Conservation (phyloP, 2,888 invertebrate genomes). For the Pristionchus exspectatus region DNA sequence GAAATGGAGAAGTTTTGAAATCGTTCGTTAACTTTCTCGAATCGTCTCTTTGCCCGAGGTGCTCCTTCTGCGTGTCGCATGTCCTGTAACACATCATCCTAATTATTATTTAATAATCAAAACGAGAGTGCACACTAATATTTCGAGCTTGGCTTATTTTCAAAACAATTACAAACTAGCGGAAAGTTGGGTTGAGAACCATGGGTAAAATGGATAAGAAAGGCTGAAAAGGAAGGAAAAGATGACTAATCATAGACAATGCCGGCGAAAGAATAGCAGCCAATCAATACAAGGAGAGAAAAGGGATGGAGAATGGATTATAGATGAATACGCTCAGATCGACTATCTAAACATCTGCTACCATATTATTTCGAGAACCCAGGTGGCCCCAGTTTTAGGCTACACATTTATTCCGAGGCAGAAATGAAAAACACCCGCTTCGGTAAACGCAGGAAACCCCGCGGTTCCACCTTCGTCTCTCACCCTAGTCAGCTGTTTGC, state of each 20-base stretch:
- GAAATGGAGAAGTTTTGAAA: conserved; percentile 41
- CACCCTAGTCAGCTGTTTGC: conserved; percentile 39
- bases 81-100: not conserved
- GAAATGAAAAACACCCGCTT: not conserved
- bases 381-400: conserved; percentile 16
- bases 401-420: not conserved
- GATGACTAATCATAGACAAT: conserved; percentile 47
- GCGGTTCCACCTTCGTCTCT: not conserved
- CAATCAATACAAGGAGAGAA: conserved; percentile 2
- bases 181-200: not conserved
- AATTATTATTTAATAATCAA: not conserved
- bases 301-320: not conserved
- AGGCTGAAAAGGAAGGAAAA: not conserved
- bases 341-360: conserved; percentile 46
- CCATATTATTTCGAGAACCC: not conserved
- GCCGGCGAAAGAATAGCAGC: not conserved
- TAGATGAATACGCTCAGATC: not conserved
- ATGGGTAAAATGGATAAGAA: not conserved
- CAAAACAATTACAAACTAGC: not conserved
- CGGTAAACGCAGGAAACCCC: conserved; percentile 30
- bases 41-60: conserved; percentile 49
- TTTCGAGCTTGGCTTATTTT: too few relatives aligned
- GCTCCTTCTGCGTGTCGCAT: conserved; percentile 49
- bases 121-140: not conserved
- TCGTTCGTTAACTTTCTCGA: conserved; percentile 1